Evolutionary conservation across 2,797 vertebrate species (phyloP).

Genomic region (Holocentrus rufus): DNA sequence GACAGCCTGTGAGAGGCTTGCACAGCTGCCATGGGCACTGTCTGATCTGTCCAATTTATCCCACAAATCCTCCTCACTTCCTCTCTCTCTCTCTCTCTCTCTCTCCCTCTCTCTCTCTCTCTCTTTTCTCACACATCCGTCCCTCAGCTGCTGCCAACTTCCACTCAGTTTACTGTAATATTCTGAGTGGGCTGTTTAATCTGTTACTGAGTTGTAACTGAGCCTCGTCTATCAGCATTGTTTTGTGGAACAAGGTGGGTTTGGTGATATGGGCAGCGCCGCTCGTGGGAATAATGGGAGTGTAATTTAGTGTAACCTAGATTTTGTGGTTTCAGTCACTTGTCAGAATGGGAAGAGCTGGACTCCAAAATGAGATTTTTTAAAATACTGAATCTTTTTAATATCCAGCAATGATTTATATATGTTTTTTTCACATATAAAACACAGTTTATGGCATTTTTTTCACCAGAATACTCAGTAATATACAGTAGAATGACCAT

Average conservation of each 20-base stretch:
- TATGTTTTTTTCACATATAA: neutral
- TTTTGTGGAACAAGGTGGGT: neutral
- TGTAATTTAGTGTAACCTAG: neutral
- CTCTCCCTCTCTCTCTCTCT: conserved; percentile 45
- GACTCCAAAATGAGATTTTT: neutral
- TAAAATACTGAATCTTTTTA: too few relatives aligned
- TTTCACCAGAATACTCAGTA: too few relatives aligned
- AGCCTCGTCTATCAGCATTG: conserved; percentile 14
- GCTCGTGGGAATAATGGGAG: neutral
- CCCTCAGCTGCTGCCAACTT: conserved; percentile 51
- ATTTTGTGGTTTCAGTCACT: neutral
- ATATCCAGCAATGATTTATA: neutral
- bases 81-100: conserved; percentile 40
- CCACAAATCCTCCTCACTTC: conserved; percentile 49
- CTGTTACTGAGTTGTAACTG: conserved; percentile 36
- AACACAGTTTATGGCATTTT: too few relatives aligned
- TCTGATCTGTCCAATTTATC: conserved; percentile 60
- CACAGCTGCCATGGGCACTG: conserved; percentile 60
- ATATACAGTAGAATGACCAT: too few relatives aligned
- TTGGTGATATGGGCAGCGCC: neutral
- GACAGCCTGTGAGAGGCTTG: conserved; percentile 62
- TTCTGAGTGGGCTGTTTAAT: conserved; percentile 41
- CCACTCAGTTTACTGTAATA: conserved; percentile 30
- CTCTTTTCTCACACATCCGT: conserved; percentile 44
- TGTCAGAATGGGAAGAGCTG: neutral